Conservation (phyloP, 2,888 invertebrate genomes). For the Oscheius onirici region DNA sequence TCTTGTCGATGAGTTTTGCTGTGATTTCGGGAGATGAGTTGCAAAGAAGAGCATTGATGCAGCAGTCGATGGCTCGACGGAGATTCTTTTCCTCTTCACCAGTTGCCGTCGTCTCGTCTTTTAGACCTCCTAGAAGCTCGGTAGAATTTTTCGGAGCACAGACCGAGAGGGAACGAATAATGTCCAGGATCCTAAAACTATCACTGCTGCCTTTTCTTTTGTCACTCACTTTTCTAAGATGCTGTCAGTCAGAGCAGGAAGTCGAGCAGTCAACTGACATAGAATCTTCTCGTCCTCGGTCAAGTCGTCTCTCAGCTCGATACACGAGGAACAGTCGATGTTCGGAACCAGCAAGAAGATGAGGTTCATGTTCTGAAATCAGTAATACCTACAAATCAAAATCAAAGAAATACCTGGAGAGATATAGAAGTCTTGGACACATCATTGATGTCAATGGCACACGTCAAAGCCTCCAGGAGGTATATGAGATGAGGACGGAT, state of each 20-base stretch:
- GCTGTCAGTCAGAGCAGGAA: constrained; percentile 25
- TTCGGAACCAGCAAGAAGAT: constrained; percentile 38
- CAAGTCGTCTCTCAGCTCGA: constrained; percentile 25
- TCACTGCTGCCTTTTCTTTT: too few relatives aligned
- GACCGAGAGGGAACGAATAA: constrained; percentile 35
- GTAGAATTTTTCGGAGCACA: constrained; percentile 39
- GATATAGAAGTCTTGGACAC: constrained; percentile 28
- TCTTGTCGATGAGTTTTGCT: constrained; percentile 30
- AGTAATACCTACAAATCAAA: neutral
- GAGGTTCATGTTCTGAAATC: constrained; percentile 32
- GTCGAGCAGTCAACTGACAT: constrained; percentile 26
- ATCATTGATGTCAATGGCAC: constrained; percentile 54
- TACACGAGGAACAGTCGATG: constrained; percentile 31
- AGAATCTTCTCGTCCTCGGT: constrained; percentile 38
- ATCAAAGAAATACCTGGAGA: constrained; percentile 11
- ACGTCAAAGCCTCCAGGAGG: constrained; percentile 45
- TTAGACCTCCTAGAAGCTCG: constrained; percentile 32
- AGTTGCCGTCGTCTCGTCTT: constrained; percentile 28
- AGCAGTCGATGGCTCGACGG: constrained; percentile 23
- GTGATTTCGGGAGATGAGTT: constrained; percentile 25
- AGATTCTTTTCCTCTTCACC: constrained; percentile 31
- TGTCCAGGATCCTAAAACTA: constrained; percentile 20
- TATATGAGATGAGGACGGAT: constrained; percentile 43
- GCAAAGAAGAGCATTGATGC: constrained; percentile 25
- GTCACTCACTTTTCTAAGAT: constrained; percentile 33